Percentiles rank a stretch among this genome's conserved stretches.
Conservation (phyloP, 2,888 invertebrate species). For the Tillus elongatus region DNA sequence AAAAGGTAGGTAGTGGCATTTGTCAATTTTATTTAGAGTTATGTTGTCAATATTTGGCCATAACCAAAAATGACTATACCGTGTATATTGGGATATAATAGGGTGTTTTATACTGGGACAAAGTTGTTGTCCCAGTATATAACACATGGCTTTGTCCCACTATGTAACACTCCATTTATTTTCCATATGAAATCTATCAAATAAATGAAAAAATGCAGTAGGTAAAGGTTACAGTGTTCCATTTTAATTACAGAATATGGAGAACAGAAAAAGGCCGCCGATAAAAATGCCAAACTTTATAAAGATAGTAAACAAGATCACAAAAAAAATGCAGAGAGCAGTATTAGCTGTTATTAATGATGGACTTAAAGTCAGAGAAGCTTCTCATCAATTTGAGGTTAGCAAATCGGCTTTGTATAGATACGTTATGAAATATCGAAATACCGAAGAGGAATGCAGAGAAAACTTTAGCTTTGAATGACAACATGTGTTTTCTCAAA, state of each 20-base stretch:
- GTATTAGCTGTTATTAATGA: slow-evolving; percentile 3
- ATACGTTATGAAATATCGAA: slow-evolving; percentile 4
- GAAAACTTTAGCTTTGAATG: slow-evolving; percentile 2
- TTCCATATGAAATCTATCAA: background rate
- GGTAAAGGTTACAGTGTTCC: slow-evolving; percentile 1
- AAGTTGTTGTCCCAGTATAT: slow-evolving; percentile 2
- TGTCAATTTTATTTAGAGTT: slow-evolving; percentile 3
- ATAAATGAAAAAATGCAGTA: background rate
- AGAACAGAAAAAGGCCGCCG: background rate
- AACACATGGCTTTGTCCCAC: slow-evolving; percentile 4
- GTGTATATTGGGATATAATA: too few species aligned
- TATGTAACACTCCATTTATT: slow-evolving; percentile 1
- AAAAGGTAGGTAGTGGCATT: background rate
- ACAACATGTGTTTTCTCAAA: slow-evolving; percentile 3
- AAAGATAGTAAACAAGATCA: slow-evolving; percentile 2
- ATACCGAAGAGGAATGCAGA: background rate
- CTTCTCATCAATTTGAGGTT: slow-evolving; percentile 1
- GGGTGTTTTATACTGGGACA: slow-evolving; percentile 1
- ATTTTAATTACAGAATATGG: slow-evolving; percentile 1
- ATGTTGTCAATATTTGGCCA: slow-evolving; percentile 1
- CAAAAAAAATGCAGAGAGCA: slow-evolving; percentile 2
- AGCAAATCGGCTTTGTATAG: slow-evolving; percentile 4
- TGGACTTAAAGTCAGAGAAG: background rate
- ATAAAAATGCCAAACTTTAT: background rate
- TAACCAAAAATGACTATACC: background rate